Base-by-base conservation (phyloP, 2,888 invertebrate genomes). In the Mellilla xanthometata region DNA sequence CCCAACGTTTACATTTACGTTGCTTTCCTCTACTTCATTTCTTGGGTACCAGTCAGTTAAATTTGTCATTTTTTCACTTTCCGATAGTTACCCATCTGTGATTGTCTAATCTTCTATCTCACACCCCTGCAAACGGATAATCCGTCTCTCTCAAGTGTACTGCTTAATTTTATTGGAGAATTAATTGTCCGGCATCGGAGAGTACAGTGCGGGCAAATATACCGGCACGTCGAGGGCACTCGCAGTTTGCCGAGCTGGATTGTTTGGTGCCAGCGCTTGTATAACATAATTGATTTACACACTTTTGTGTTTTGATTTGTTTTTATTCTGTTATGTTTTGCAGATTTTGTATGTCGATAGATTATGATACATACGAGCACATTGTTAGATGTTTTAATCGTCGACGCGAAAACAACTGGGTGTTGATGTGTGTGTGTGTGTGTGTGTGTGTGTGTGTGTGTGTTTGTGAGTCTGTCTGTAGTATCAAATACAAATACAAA, bases 91-190 rank as follows among this genome's bases (percentile, higher is more conserved):
- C 4, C 11, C 12, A 8, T 22, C 28, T 36, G 15, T 15, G 1
- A 1, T 1, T 9, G 10, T 4, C 8, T 22, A 36, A 5, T 29
- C 6, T 19, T 15, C 5, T 3, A 52, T 30, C 46, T 51, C 59
- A 55, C 62, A 60, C 65, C 51, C 70, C 58, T 65, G 53, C 54
- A 43, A 56, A 44, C 22, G 60, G 62, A 67, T 69, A 71, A 81
- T 76, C 76, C 68, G 54, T 52, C 55, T 62, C 42, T 59, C 58
- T 57, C 57, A 60, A 64, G 59, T 56, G 57, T 62, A 65, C 62
- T 76, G 80, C 78, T 83, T 82, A 76, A 81, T 84, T 85, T 82
- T 80, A 84, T 87, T 79, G 80, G 68, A 67, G 76, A 80, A 74
- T 80, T 81, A 84, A 85, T 85, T 78, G 82, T 76, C 73, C 76